Evolutionary conservation across 2,888 invertebrate genomes (phyloP).

Genomic region (Yponomeuta cagnagella): DNA sequence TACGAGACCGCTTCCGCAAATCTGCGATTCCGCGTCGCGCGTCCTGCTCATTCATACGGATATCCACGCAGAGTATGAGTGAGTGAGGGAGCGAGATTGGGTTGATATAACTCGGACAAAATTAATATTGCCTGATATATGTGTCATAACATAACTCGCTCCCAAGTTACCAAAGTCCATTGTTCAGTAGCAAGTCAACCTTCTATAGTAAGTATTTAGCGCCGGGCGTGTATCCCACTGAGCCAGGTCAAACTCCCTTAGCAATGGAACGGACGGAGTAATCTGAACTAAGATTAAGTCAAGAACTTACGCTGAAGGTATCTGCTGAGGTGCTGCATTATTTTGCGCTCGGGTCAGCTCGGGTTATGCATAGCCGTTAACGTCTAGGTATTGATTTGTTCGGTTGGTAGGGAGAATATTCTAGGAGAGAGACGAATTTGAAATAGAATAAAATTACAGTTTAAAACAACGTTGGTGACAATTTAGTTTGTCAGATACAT

Average conservation of each 20-base stretch:
- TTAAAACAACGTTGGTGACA: too few relatives aligned
- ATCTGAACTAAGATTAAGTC: constrained; percentile 63
- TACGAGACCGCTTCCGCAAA: too few relatives aligned
- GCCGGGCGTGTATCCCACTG: constrained; percentile 20
- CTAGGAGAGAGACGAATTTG: neutral
- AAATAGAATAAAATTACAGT: too few relatives aligned
- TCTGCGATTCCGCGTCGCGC: too few relatives aligned
- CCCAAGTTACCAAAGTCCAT: neutral
- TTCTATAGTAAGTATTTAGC: neutral
- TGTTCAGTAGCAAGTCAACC: neutral
- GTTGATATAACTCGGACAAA: too few relatives aligned
- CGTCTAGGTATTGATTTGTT: constrained; percentile 6
- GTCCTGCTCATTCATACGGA: too few relatives aligned
- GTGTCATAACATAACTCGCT: too few relatives aligned
- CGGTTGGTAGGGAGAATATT: neutral
- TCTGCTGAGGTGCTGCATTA: constrained; percentile 54
- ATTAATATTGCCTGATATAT: too few relatives aligned
- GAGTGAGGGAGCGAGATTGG: too few relatives aligned
- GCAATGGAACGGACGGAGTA: constrained; percentile 46
- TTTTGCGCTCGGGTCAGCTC: constrained; percentile 40
- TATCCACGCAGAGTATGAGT: too few relatives aligned
- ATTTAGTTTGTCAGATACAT: too few relatives aligned
- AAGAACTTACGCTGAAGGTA: constrained; percentile 48
- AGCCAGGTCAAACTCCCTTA: constrained; percentile 41
- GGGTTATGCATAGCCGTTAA: neutral